Conservation (phyloP, 2,113 vertebrate genomes). For the Meleagris gallopavo region DNA sequence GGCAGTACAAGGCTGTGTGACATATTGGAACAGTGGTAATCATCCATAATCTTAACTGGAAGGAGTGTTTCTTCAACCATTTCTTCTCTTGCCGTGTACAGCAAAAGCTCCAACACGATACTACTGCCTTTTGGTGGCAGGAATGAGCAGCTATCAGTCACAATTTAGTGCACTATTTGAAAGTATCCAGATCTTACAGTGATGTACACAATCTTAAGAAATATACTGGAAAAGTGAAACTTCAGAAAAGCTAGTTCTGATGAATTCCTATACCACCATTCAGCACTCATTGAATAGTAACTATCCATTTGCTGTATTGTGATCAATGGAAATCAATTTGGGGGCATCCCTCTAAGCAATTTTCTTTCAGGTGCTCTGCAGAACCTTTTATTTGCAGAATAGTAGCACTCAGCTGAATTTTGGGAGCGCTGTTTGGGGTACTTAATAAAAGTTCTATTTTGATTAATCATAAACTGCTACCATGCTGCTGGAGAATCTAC, state of each 20-base stretch:
- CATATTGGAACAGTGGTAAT: not conserved
- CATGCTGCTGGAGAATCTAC: not conserved
- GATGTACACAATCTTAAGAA: not conserved
- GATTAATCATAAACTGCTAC: not conserved
- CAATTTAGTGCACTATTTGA: not conserved
- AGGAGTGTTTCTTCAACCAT: not conserved
- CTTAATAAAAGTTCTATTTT: not conserved
- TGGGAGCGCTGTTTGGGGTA: not conserved
- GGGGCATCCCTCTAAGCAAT: not conserved
- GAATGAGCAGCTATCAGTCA: not conserved
- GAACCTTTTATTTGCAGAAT: not conserved
- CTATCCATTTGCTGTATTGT: not conserved
- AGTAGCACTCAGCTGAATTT: not conserved
- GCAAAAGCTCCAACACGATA: not conserved
- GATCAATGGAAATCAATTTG: not conserved
- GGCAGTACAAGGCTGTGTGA: not conserved
- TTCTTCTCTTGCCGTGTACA: not conserved
- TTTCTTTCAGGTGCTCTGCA: not conserved
- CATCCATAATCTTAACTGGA: not conserved
- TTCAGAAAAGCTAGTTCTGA: not conserved
- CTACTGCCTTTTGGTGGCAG: not conserved
- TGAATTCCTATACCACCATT: not conserved
- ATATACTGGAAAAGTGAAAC: not conserved
- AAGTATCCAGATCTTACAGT: not conserved
- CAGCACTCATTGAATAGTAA: not conserved